Evolutionary conservation across 2,797 vertebrate species (phyloP).

Genomic region (Schizopygopsis pylzovi): DNA sequence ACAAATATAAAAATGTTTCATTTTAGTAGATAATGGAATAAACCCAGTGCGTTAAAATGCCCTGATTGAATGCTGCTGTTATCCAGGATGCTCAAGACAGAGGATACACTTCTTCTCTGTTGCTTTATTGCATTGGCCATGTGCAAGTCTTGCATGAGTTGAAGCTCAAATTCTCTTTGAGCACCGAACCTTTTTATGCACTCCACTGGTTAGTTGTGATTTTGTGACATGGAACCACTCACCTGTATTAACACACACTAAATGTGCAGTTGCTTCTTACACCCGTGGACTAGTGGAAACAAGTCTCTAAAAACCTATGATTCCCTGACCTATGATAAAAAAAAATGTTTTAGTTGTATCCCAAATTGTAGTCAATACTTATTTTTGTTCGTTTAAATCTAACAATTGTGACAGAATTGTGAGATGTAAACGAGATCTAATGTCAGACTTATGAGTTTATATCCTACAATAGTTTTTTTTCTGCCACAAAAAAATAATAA

Average conservation of each 20-base stretch:
- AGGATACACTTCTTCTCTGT: background rate
- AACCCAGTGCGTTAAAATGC: conserved; percentile 43
- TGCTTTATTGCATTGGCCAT: conserved; percentile 30
- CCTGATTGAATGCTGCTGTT: conserved; percentile 53
- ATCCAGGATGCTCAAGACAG: conserved; percentile 43
- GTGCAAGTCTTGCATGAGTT: background rate
- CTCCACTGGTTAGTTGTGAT: background rate
- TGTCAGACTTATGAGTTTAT: background rate
- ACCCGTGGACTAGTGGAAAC: background rate
- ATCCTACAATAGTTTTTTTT: background rate
- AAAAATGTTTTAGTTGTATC: background rate
- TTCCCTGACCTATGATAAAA: background rate
- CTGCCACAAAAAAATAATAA: background rate
- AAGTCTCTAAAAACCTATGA: background rate
- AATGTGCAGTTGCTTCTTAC: background rate
- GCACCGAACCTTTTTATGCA: background rate
- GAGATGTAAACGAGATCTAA: background rate
- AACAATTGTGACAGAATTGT: background rate
- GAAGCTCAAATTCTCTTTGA: conserved; percentile 8
- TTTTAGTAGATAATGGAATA: conserved; percentile 50
- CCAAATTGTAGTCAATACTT: background rate
- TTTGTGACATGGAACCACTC: background rate
- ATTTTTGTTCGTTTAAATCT: background rate
- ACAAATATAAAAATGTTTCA: conserved; percentile 48
- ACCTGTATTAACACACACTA: background rate